Base-by-base conservation (phyloP, 2,797 vertebrate genomes). In the Lepus townsendii region DNA sequence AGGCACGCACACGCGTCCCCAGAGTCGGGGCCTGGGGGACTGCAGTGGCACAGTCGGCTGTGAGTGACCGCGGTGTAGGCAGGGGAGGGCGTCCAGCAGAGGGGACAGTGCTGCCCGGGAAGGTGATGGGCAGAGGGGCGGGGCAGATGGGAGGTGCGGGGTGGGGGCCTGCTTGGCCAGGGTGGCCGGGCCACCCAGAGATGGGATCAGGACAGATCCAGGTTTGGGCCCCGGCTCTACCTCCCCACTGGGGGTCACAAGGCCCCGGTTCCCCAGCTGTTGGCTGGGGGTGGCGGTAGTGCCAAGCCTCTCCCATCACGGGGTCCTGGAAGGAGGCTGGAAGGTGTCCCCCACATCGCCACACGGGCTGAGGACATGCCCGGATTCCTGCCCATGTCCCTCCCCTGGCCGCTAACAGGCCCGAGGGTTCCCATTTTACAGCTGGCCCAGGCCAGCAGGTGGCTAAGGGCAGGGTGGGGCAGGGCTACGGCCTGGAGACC, bases 81-180 rank as follows among this genome's bases (percentile, higher is more conserved):
- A 75, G 38, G 94, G 14, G 66, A 65, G 88, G 24, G 50, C 77
- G 93, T 97, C 96, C 93, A 97, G 98, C 97, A 97, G 97, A 97
- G 91, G 95, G 90, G 90, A 47, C 8, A 47, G 42, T 47, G 42
- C 42, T 47, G 42, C 42, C 42, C 8, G 1, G 42, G 42, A 47
- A 47, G 42, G 42, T 47, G 42, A 8, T 47, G 42, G 42, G 42
- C 42, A 47, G 42, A 47, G 42, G 42, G 42, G 42, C 8, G 9
- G 42, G 42, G 42, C 42, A 8, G 42, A 7, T 7, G 6, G 42
- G 6, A 42, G 42, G 42, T 42, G 7, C 42, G 42, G 42, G 42
- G 42, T 42, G 42, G 42, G 42, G 42, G 42, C 42, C 42, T 47
- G 42, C 42, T 47, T 57, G 54, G 76, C 97, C 98, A 97, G 97